phyloP scores from a whole-genome alignment of 1,140 invertebrate species.

The Hetaerina americana region DNA sequence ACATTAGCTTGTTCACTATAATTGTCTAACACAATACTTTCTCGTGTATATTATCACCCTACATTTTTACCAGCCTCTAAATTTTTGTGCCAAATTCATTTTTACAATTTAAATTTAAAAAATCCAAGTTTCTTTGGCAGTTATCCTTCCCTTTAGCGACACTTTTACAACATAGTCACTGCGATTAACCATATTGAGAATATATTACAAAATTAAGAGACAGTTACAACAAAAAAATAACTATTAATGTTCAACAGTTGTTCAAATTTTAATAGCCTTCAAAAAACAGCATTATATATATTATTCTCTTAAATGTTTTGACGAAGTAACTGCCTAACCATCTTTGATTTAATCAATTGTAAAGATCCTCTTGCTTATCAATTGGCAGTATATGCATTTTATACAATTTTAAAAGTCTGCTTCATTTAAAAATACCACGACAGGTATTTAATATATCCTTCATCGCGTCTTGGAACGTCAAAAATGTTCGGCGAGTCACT shows the following conservation, averaged over 20 bases:
- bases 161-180: neutral
- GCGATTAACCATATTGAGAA: neutral
- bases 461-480: too few relatives aligned
- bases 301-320: neutral
- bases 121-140: neutral
- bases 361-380: too few relatives aligned
- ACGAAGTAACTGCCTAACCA: neutral
- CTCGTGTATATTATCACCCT: neutral
- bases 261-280: neutral
- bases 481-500: too few relatives aligned
- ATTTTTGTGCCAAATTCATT: neutral
- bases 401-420: too few relatives aligned
- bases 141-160: neutral
- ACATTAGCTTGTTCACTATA: neutral
- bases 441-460: too few relatives aligned
- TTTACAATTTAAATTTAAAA: neutral
- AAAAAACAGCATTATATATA: neutral
- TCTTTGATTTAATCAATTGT: too few relatives aligned
- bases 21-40: neutral
- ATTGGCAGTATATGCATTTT: too few relatives aligned
- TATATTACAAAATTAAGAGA: neutral
- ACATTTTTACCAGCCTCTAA: neutral
- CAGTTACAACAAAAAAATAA: neutral
- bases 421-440: too few relatives aligned
- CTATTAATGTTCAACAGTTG: neutral